Percentiles rank a stretch among this genome's conserved stretches.
phyloP scores from a whole-genome alignment of 2,888 invertebrate species.

The Pseudolycoriella hygida region DNA sequence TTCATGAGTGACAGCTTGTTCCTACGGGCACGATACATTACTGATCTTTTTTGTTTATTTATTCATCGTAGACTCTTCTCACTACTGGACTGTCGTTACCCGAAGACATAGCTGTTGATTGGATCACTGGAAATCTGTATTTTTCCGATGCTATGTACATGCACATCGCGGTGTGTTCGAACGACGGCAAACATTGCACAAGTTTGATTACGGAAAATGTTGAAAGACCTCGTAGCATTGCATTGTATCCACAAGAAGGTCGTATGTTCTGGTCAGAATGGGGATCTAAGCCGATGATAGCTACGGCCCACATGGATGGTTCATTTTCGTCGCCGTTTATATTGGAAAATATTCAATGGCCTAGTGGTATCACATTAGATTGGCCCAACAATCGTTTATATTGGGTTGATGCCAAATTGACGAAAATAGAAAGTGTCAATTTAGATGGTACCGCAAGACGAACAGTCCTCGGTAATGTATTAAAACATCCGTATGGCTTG shows the following conservation, averaged over 20 bases:
- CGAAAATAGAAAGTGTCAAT: constrained; percentile 42
- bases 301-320: constrained; percentile 75
- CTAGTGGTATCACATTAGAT: constrained; percentile 76
- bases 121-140: constrained; percentile 63
- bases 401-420: constrained; percentile 68
- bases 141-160: constrained; percentile 56
- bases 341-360: constrained; percentile 47
- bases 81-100: constrained; percentile 51
- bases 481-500: constrained; percentile 67
- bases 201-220: constrained; percentile 40
- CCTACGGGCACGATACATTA: too few species aligned
- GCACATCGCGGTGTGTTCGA: constrained; percentile 55
- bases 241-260: constrained; percentile 49
- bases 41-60: too few species aligned
- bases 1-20: too few species aligned
- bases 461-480: constrained; percentile 37
- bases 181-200: constrained; percentile 46
- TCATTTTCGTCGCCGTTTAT: constrained; percentile 40
- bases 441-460: constrained; percentile 49
- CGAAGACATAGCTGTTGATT: constrained; percentile 61
- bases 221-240: constrained; percentile 49
- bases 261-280: constrained; percentile 89
- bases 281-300: constrained; percentile 56
- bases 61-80: constrained; percentile 31
- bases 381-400: constrained; percentile 61